phyloP scores from a whole-genome alignment of 35 echinoderm and acorn worm genomes.

The Heliocidaris tuberculata region DNA sequence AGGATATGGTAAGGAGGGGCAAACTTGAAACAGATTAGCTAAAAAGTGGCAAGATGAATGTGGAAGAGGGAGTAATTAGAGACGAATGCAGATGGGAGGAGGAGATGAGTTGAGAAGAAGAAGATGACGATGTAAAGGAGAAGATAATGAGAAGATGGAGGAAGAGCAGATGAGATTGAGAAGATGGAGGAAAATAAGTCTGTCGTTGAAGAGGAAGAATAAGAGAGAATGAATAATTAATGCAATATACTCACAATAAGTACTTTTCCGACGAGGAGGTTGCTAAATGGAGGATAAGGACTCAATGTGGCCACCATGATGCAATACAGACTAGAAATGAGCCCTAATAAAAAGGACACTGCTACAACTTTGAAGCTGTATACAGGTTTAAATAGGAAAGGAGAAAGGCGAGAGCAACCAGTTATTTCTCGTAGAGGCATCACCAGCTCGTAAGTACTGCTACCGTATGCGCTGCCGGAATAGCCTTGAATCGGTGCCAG shows the following conservation, averaged over 20 bases:
- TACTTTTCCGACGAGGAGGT: not conserved
- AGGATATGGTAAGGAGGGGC: too few relatives aligned
- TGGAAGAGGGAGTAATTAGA: too few relatives aligned
- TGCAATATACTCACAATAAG: constrained; percentile 5
- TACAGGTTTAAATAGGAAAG: constrained; percentile 19
- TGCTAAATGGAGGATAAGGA: not conserved
- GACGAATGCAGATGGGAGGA: too few relatives aligned
- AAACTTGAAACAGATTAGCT: too few relatives aligned
- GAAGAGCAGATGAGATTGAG: not conserved
- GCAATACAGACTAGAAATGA: not conserved
- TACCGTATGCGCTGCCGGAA: constrained; percentile 14
- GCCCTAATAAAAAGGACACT: not conserved
- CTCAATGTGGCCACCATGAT: not conserved
- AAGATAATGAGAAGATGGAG: too few relatives aligned
- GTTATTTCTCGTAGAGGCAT: not conserved
- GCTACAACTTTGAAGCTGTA: not conserved
- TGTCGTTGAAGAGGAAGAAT: not conserved
- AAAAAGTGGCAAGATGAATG: too few relatives aligned
- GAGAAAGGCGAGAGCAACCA: not conserved
- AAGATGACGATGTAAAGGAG: too few relatives aligned
- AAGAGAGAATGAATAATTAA: too few relatives aligned
- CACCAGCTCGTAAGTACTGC: not conserved
- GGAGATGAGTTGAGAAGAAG: too few relatives aligned
- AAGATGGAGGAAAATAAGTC: not conserved
- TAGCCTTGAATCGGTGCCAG: not conserved